Evolutionary conservation across 2,888 invertebrate genomes (phyloP), one percentile per base, ranked within the genome.

Genomic region (Thysanoteuthis rhombus): DNA sequence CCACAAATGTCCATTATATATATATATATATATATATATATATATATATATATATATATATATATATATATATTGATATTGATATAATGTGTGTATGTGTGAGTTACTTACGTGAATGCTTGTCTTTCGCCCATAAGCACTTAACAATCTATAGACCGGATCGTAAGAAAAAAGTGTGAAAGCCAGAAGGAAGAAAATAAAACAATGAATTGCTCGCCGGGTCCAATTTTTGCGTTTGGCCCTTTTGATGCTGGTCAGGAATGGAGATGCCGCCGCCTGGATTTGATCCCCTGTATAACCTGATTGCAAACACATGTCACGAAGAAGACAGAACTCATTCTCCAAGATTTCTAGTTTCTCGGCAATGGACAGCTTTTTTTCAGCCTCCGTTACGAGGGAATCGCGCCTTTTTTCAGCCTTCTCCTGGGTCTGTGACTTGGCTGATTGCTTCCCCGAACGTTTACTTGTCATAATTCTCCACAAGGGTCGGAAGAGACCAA

Each of bases 261-360:
- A 94, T 12, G 95, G 95, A 19, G 93, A 39, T 5, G 95, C 95
- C 92, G 94, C 94, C 36, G 93, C 92, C 90, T 95, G 94, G 25
- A 96, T 95, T 93, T 96, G 94, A 40, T 92, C 52, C 16, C 95
- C 94, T 40, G 94, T 95, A 94, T 95, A 95, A 0, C 96, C 96
- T 19, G 95, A 94, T 38, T 94, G 94, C 8, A 95, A 92, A 94
- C 96, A 95, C 89, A 95, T 95, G 47, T 95, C 93, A 75, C 95
- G 95, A 19, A 96, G 93, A 91, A 95, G 94, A n/a, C 95, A 94
- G 38, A 96, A 94, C 94, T 96, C 96, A 90, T 94, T 94, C 93
- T 96, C 95, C 19, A 96, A 94, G n/a, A 95, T 40, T 40, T 94
- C 94, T 28, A 95, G 91, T 93, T 95, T 96, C 89, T 95, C 95